Conservation (phyloP, 2,113 vertebrate species). For the Siniperca knerii region DNA sequence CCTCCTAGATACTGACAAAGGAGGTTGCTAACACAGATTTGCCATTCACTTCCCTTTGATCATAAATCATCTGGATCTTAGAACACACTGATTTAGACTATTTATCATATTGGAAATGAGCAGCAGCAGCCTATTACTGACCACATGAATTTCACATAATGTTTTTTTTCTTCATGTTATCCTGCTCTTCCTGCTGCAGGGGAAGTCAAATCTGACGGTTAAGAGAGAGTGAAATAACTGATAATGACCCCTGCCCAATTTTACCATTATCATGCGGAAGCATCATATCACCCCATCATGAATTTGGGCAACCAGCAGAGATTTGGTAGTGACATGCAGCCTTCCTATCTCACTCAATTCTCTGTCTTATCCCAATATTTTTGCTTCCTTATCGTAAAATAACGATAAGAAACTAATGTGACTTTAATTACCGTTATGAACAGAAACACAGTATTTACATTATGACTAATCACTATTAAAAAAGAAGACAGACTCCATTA, state of each 20-base stretch:
- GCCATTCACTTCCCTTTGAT: conserved; percentile 3
- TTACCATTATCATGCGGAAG: conserved; percentile 38
- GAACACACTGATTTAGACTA: background rate
- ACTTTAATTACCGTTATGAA: background rate
- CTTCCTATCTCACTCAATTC: background rate
- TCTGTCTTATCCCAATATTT: background rate
- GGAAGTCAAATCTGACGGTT: conserved; percentile 22
- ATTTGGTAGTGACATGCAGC: background rate
- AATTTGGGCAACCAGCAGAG: conserved; percentile 13
- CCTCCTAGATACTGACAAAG: background rate
- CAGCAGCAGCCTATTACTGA: background rate
- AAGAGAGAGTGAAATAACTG: background rate
- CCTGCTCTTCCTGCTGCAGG: conserved; percentile 14
- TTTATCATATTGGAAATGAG: conserved; percentile 1
- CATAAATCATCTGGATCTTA: conserved; percentile 22
- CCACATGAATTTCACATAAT: background rate
- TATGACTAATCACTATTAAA: background rate
- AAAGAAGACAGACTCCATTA: background rate
- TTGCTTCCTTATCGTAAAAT: conserved; percentile 7
- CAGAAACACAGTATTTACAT: background rate
- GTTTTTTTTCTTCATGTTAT: background rate
- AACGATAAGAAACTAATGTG: background rate
- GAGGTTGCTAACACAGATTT: conserved; percentile 12
- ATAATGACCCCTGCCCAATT: conserved; percentile 24
- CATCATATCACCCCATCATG: conserved; percentile 20